Evolutionary conservation across 2,888 invertebrate genomes (phyloP).

Genomic region (Lasioglossum malachurum): DNA sequence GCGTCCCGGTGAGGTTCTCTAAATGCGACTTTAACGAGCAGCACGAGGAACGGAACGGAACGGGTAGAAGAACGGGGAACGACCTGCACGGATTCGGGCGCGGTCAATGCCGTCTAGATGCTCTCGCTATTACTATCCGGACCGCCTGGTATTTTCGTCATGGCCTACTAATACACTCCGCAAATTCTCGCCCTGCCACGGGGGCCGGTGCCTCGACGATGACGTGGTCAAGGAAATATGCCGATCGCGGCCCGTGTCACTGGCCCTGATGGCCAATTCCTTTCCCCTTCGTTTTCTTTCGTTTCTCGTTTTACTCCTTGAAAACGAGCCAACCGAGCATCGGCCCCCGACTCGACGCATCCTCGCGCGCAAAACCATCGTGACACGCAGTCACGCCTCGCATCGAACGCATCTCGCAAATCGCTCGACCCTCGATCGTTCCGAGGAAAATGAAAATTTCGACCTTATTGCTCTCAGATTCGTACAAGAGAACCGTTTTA

Average conservation of each 20-base stretch:
- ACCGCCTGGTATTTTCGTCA: constrained; percentile 75
- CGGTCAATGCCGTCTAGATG: constrained; percentile 75
- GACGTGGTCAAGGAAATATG: constrained; percentile 69
- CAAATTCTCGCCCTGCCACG: constrained; percentile 66
- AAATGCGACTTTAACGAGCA: constrained; percentile 63
- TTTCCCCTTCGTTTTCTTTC: constrained; percentile 20
- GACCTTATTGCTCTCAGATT: not conserved
- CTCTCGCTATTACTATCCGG: constrained; percentile 69
- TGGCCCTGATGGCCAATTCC: constrained; percentile 55
- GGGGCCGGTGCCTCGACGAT: constrained; percentile 43
- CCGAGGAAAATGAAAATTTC: not conserved
- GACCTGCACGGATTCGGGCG: constrained; percentile 64
- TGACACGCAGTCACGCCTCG: not conserved
- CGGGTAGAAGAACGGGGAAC: constrained; percentile 54
- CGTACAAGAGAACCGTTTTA: not conserved
- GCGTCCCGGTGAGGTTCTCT: constrained; percentile 38
- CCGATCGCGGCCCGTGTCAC: constrained; percentile 55
- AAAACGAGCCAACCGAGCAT: constrained; percentile 42
- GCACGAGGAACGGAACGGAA: constrained; percentile 21
- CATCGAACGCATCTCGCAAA: not conserved
- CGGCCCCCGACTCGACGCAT: not conserved
- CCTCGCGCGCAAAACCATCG: not conserved
- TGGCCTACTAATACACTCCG: constrained; percentile 75
- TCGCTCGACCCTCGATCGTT: not conserved
- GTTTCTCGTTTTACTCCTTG: constrained; percentile 40